Evolutionary conservation across 2,888 invertebrate species (phyloP), one percentile per base, ranked within the genome.

Genomic region (Orchestes rusci): DNA sequence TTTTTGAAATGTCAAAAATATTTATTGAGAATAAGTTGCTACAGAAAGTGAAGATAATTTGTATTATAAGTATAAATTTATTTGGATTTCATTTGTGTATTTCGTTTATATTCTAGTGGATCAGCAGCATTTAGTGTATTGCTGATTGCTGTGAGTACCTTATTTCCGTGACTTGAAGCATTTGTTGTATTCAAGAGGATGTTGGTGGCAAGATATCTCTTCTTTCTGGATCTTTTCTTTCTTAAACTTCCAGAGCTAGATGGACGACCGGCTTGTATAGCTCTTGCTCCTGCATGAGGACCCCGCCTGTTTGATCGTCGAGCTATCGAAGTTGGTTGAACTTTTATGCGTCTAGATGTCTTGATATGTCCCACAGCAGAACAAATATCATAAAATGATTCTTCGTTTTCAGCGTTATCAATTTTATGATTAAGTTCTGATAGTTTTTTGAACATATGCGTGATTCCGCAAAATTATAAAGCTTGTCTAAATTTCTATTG

Each of bases 331-430:
- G 33, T 33, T 13, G 15, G 33, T 33, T 33, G 15, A 13, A 33
- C 33, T 33, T 33, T 33, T 16, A 33, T 33, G 3, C 15, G 33
- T 13, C 33, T 33, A 15, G 3, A 13, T 33, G 10, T 13, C 16
- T 33, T 33, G 4, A 33, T 33, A 33, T 33, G 3, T 23, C 4
- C 33, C 16, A 33, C 33, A 33, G 33, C 33, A 15, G 33, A 33
- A 8, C 33, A 33, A 16, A 33, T 31, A 12, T 12, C 12, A 31
- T 31, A 31, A 31, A 31, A 31, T 31, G 31, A 31, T 10, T 31
- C 31, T 31, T 31, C 31, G 12, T 31, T 12, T n/a, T 31, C 8
- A 12, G 12, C 12, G 16, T 15, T 33, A 16, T 16, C 33, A 16
- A 33, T 13, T 33, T 33, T 13, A 10, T 5, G 5, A 23, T 23